Evolutionary conservation across 1,140 invertebrate genomes (phyloP), one percentile per base, ranked within the genome.

Genomic region (Propsilocerus akamusi): DNA sequence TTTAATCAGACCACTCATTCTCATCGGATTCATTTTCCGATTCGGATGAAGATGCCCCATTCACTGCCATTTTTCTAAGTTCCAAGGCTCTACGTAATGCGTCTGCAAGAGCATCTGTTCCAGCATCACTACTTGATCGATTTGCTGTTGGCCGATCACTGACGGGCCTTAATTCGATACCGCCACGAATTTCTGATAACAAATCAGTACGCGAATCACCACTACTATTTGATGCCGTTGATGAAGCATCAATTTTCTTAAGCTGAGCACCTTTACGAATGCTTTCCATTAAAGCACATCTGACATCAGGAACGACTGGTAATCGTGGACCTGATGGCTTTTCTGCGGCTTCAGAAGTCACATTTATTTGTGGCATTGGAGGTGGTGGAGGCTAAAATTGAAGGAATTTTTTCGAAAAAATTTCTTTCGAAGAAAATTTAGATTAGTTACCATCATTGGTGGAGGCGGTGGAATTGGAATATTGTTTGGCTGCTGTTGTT

Each of bases 121-220:
- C 59, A 26, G 49, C 53, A 4, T 46, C 46, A 32, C 52, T 46
- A 48, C 56, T 59, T 5, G 34, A 41, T 20, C 34, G n/a, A 41
- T 41, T 41, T 3, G 34, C n/a, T 41, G 17, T 41, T 20, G 34
- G 14, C 1, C 34, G 34, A 28, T 61, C 59, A 49, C 61, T 63
- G 5, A 56, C 81, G 17, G 80, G 73, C 63, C 79, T 82, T 28
- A 95, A 65, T 52, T 79, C 74, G 47, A 81, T 72, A 48, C 88
- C 88, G 62, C 78, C 76, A 54, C 83, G 70, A 55, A 92, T 93
- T 60, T 88, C 78, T 58, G 75, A 76, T 52, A 93, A 65, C 37
- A 91, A 67, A 60, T 88, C 78, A 57, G 74, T 79, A 55, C 85
- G 69, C 5, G 73, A 61, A 55, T 80, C 73, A 22, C 57, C 8